phyloP scores from a whole-genome alignment of 2,888 invertebrate species.

The Rhopalosiphum nymphaeae region DNA sequence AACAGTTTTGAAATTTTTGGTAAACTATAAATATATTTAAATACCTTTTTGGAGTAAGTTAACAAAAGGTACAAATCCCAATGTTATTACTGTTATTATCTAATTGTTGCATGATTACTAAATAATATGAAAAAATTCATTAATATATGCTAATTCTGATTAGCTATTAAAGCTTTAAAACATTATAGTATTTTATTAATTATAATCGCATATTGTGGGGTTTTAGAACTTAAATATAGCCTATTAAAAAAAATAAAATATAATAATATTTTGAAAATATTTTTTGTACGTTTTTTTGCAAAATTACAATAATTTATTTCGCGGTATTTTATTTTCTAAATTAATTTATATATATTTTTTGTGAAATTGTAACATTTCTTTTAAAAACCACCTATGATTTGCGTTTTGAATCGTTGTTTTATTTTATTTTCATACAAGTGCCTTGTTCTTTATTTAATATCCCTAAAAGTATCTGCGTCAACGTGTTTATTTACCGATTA shows the following conservation, averaged over 20 bases:
- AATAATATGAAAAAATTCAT: too few species aligned
- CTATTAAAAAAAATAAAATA: background rate
- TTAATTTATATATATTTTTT: background rate
- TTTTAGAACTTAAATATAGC: background rate
- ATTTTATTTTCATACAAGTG: background rate
- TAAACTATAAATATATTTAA: too few species aligned
- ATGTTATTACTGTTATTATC: too few species aligned
- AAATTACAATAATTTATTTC: background rate
- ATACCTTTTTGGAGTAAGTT: too few species aligned
- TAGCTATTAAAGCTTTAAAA: too few species aligned
- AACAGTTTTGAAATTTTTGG: too few species aligned
- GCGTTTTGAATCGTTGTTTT: background rate
- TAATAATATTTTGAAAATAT: background rate
- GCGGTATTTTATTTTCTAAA: background rate
- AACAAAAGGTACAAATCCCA: too few species aligned
- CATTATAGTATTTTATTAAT: too few species aligned
- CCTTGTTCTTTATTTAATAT: background rate
- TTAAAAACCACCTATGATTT: background rate
- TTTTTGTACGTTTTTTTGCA: background rate
- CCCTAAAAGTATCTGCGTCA: background rate
- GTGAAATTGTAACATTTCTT: background rate
- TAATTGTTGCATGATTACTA: too few species aligned
- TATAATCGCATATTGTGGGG: too few species aligned
- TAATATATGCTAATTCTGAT: too few species aligned
- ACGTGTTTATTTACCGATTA: background rate